Conservation (phyloP, 2,113 vertebrate genomes). For the Aplodontia rufa region DNA sequence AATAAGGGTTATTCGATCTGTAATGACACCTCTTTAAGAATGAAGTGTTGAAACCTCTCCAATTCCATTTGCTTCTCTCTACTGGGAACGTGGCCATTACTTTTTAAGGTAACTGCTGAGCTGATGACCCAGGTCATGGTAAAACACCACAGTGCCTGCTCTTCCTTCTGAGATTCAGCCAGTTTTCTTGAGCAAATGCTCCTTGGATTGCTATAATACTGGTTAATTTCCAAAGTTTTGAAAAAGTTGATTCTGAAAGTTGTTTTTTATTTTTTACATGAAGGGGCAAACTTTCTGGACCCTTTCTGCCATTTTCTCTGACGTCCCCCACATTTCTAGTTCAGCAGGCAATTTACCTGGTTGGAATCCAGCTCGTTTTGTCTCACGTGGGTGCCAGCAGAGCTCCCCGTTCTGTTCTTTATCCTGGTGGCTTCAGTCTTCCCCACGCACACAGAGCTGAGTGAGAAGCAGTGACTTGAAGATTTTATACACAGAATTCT, state of each 20-base stretch:
- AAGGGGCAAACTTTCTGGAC: background rate
- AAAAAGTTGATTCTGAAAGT: background rate
- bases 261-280: background rate
- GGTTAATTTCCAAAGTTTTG: background rate
- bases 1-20: background rate
- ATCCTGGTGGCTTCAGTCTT: no score
- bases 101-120: background rate
- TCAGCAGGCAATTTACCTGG: background rate
- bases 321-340: background rate
- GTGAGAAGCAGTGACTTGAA: background rate
- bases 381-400: background rate
- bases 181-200: background rate
- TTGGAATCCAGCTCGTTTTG: background rate
- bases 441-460: fast-evolving
- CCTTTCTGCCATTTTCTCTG: background rate
- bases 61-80: no score
- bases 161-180: background rate
- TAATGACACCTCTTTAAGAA: background rate
- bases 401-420: background rate
- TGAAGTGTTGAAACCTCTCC: background rate
- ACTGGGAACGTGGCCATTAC: no score
- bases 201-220: background rate
- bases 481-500: background rate
- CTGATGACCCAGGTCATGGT: background rate
- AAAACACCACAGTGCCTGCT: background rate